These are phyloP conservation scores for Rotaria socialis DNA, from an alignment of 2,888 invertebrate species.

Conservation along the genomic window DNA sequence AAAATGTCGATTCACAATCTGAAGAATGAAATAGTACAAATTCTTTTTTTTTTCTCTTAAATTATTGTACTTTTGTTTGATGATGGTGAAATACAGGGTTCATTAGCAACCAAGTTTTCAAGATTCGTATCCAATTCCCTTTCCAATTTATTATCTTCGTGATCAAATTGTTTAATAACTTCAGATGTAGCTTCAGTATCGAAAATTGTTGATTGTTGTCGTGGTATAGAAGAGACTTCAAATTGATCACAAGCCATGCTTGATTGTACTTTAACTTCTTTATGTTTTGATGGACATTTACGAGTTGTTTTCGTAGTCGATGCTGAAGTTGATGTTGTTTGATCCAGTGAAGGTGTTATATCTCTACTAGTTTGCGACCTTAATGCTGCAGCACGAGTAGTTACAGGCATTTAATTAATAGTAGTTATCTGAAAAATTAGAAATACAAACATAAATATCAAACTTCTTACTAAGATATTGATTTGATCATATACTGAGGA, in stretches of 20 bases:
- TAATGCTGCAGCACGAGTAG: no score
- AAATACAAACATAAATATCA: no score
- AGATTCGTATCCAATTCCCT: neutral
- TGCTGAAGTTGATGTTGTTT: no score
- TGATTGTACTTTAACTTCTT: neutral
- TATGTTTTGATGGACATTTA: no score
- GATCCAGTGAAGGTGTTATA: no score
- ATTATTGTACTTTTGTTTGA: no score
- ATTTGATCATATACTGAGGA: no score
- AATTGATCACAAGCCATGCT: neutral
- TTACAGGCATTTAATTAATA: no score
- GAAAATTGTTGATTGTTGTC: neutral
- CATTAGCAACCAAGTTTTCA: neutral
- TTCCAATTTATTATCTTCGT: neutral
- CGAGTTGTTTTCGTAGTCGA: no score
- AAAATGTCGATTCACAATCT: neutral
- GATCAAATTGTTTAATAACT: neutral
- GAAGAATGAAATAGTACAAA: neutral
- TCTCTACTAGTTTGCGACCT: no score
- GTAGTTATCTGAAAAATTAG: no score
- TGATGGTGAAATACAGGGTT: neutral
- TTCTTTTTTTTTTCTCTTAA: neutral
- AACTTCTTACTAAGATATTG: no score
- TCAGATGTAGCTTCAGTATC: neutral
- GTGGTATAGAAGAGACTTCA: neutral